Conservation (phyloP, 1,140 invertebrate genomes). For the Drosophila yakuba region DNA sequence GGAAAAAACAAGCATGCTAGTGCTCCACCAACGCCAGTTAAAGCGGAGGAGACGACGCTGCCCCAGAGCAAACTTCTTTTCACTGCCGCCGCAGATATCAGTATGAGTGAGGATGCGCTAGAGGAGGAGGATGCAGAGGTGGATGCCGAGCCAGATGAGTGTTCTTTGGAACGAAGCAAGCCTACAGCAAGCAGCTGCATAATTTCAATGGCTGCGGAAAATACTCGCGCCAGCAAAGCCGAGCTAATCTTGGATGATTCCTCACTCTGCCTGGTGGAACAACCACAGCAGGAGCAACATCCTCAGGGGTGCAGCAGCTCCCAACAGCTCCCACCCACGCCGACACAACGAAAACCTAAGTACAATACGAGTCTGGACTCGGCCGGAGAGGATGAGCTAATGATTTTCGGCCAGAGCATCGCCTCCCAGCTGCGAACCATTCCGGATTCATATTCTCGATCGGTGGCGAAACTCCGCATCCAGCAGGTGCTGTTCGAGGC, state of each 20-base stretch:
- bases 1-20: slow-evolving; percentile 23
- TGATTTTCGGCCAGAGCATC: slow-evolving; percentile 69
- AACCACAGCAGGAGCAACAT: slow-evolving; percentile 31
- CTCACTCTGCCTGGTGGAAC: slow-evolving; percentile 32
- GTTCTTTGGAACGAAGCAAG: not conserved
- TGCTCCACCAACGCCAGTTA: slow-evolving; percentile 15
- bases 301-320: slow-evolving; percentile 2
- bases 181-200: slow-evolving; percentile 3
- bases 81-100: slow-evolving; percentile 23
- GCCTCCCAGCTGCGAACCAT: slow-evolving; percentile 68
- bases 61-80: slow-evolving; percentile 33
- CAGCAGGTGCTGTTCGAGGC: slow-evolving; percentile 78
- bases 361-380: not conserved
- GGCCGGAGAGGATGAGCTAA: slow-evolving; percentile 57
- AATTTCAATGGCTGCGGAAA: slow-evolving; percentile 11
- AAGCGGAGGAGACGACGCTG: slow-evolving; percentile 32
- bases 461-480: slow-evolving; percentile 75
- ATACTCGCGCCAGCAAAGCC: slow-evolving; percentile 16
- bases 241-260: slow-evolving; percentile 55
- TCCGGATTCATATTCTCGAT: slow-evolving; percentile 64
- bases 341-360: slow-evolving; percentile 40
- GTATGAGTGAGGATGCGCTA: slow-evolving; percentile 54
- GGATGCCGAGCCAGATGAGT: not conserved
- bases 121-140: slow-evolving; percentile 27
- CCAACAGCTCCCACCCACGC: slow-evolving; percentile 12